Evolutionary conservation across 2,113 vertebrate genomes (phyloP).

Genomic region (Gymnobelideus leadbeateri): DNA sequence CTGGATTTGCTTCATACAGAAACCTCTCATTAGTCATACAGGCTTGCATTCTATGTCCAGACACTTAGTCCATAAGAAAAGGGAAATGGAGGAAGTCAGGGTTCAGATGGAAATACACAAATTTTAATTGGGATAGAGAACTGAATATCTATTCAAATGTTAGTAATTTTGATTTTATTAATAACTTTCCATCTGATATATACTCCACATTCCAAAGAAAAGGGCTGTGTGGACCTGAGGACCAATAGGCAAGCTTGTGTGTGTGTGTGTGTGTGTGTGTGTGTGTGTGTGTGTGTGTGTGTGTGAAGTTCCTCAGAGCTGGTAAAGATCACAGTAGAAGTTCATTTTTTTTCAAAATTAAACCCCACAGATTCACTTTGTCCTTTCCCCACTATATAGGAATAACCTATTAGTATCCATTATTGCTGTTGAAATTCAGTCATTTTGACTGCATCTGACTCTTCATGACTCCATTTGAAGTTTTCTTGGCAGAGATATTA

Average conservation of each 20-base stretch:
- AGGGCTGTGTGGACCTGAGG: neutral
- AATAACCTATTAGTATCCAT: neutral
- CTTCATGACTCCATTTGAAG: neutral
- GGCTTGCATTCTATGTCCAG: neutral
- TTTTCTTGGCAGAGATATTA: neutral
- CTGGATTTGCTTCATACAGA: neutral
- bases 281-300: neutral
- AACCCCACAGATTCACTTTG: neutral
- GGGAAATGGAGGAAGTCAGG: neutral
- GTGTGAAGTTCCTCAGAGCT: neutral
- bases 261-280: neutral
- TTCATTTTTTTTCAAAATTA: neutral
- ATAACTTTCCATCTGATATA: neutral
- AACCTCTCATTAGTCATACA: neutral
- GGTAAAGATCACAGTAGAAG: neutral
- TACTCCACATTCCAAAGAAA: neutral
- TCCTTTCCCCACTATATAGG: neutral
- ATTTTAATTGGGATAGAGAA: neutral
- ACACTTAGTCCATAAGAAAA: neutral
- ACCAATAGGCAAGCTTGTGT: neutral
- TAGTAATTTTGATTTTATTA: neutral
- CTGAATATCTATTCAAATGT: neutral
- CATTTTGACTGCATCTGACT: neutral
- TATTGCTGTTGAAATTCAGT: neutral
- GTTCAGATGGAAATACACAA: neutral